phyloP scores from a whole-genome alignment of 1,140 invertebrate species.

The Phenacoccus solenopsis region DNA sequence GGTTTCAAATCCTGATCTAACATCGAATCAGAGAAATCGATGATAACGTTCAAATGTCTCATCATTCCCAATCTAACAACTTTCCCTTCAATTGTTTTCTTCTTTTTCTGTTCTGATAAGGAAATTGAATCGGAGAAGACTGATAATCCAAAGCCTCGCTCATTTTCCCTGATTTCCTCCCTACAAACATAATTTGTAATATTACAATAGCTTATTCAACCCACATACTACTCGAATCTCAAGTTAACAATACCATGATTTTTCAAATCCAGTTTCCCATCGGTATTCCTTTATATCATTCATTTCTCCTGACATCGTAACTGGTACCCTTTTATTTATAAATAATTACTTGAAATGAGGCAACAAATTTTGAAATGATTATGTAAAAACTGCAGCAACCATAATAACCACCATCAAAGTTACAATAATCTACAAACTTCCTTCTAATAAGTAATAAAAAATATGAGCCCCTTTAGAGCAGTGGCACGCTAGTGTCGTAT shows the following conservation, averaged over 20 bases:
- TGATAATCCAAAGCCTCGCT: constrained; percentile 77
- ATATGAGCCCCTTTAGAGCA: too few species aligned
- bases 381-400: too few species aligned
- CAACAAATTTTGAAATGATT: too few species aligned
- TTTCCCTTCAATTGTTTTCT: constrained; percentile 65
- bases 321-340: too few species aligned
- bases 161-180: constrained; percentile 94
- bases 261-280: constrained; percentile 95
- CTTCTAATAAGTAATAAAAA: too few species aligned
- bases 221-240: constrained; percentile 16
- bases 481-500: too few species aligned
- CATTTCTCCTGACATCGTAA: neutral
- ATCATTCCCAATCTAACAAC: constrained; percentile 84
- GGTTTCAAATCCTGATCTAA: constrained; percentile 88
- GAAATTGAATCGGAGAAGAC: constrained; percentile 34
- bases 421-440: too few species aligned
- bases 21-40: constrained; percentile 92
- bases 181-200: constrained; percentile 37
- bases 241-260: constrained; percentile 60
- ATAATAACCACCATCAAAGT: too few species aligned
- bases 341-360: too few species aligned
- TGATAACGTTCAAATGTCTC: constrained; percentile 80
- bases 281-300: constrained; percentile 79
- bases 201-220: neutral
- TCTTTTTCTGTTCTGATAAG: constrained; percentile 74